Percentiles rank a stretch among this genome's conserved stretches.
phyloP scores from a whole-genome alignment of 2,888 invertebrate genomes.

The Yponomeuta evonymella region DNA sequence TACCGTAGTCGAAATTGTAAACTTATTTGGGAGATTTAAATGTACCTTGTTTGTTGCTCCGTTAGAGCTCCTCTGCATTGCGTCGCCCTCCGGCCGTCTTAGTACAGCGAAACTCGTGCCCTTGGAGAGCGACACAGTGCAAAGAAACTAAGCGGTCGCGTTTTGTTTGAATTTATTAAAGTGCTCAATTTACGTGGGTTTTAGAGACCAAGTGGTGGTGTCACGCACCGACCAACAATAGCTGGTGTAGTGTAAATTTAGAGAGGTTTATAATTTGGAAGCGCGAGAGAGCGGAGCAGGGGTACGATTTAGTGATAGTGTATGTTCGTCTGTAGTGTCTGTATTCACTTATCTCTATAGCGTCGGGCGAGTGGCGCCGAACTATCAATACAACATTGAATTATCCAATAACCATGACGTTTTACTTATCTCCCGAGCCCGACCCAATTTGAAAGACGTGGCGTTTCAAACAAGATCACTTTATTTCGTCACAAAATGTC shows the following conservation, averaged over 20 bases:
- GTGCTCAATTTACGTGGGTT: conserved; percentile 16
- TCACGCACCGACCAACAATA: background rate
- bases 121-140: background rate
- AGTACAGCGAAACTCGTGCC: background rate
- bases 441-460: background rate
- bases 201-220: background rate
- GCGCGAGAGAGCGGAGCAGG: background rate
- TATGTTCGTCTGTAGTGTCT: conserved; percentile 14
- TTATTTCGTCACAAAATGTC: conserved; percentile 20
- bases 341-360: conserved; percentile 10
- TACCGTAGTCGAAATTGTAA: conserved; percentile 16
- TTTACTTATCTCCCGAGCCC: background rate
- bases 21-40: conserved; percentile 11
- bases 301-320: background rate
- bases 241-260: background rate
- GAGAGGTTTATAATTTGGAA: background rate
- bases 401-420: background rate
- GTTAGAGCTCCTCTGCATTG: background rate
- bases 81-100: background rate
- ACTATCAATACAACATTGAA: conserved; percentile 13
- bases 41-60: conserved; percentile 12
- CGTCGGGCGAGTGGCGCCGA: conserved; percentile 9
- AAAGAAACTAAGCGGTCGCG: background rate
- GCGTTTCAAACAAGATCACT: conserved; percentile 17
- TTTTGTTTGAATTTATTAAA: conserved; percentile 11